These are phyloP conservation scores for Phylloscopus collybita DNA, from an alignment of 2,797 vertebrate genomes.

Conservation along the genomic window DNA sequence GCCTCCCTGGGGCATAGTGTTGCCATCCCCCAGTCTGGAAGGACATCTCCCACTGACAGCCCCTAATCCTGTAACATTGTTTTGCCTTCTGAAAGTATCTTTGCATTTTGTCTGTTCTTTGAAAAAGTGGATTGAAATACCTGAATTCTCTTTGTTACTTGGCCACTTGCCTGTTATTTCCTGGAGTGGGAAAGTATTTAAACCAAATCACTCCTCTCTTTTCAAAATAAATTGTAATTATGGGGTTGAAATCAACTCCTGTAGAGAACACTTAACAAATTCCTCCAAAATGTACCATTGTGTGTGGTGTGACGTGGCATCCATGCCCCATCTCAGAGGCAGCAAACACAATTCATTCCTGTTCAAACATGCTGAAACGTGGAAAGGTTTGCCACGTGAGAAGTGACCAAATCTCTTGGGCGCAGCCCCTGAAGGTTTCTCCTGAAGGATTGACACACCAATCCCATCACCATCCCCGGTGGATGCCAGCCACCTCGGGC, in stretches of 20 bases:
- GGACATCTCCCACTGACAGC: not conserved
- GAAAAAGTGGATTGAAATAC: not conserved
- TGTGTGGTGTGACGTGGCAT: not conserved
- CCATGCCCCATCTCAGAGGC: not conserved
- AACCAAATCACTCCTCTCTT: not conserved
- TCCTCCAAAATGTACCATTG: not conserved
- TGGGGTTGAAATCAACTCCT: not conserved
- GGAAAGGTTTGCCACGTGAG: not conserved
- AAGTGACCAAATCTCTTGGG: not conserved
- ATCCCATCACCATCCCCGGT: too few species aligned
- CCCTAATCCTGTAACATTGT: not conserved
- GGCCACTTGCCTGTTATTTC: not conserved
- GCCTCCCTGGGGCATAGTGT: not conserved
- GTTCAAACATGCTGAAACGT: not conserved
- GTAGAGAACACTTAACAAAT: not conserved
- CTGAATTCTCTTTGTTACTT: not conserved
- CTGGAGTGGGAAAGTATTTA: not conserved
- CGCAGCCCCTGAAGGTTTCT: not conserved
- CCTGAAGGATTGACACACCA: not conserved
- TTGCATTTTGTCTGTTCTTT: not conserved
- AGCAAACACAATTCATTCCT: not conserved
- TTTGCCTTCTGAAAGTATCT: not conserved
- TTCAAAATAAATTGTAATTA: not conserved
- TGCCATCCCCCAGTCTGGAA: accelerated
- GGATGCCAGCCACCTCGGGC: accelerated